Evolutionary conservation across 2,888 invertebrate species (phyloP), one percentile per base, ranked within the genome.

Genomic region (Antitype chi): DNA sequence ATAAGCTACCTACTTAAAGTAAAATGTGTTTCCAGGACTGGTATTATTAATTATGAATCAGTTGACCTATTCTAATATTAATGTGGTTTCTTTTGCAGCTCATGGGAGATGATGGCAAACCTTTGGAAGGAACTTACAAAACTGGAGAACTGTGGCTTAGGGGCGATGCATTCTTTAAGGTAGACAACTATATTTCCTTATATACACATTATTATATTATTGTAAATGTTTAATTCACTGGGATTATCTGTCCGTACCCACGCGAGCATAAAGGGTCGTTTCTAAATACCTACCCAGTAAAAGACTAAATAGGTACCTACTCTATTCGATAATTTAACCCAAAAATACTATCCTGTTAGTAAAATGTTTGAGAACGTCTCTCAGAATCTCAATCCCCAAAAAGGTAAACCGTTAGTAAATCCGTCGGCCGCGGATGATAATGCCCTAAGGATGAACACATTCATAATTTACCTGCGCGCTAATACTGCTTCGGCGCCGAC

Each of bases 121-220:
- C 55, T 32, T 43, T 92, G 47, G 76, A 88, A 55, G 87, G 89
- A 73, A 78, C 89, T 66, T 74, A 85, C 73, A 83, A 88, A 87
- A 82, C 80, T 53, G 92, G 93, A 1, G 93, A 93, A 80, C 89
- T 93, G 6, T 93, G 91, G 91, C 72, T 93, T 66, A 93, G 89
- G 85, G 91, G 93, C 59, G 87, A 92, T 53, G 85, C 84, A 25
- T 93, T 93, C 86, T 94, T 93, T 77, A 93, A 87, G 91, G 93
- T 93, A 90, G 60, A 25, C 47, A 64, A 2, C 7, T 4, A 43
- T 0, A 9, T 20, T 67, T 25, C 6, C 2, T 28, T 5, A 32
- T 2, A 32, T 11, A 59, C 11, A 47, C 9, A 9, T 43, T 8
- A 43, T 43, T 32, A n/a, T 25, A 28, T 53, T 55, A 25, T 47